Base-by-base conservation (phyloP, 2,113 vertebrate species). In the Anser cygnoides region DNA sequence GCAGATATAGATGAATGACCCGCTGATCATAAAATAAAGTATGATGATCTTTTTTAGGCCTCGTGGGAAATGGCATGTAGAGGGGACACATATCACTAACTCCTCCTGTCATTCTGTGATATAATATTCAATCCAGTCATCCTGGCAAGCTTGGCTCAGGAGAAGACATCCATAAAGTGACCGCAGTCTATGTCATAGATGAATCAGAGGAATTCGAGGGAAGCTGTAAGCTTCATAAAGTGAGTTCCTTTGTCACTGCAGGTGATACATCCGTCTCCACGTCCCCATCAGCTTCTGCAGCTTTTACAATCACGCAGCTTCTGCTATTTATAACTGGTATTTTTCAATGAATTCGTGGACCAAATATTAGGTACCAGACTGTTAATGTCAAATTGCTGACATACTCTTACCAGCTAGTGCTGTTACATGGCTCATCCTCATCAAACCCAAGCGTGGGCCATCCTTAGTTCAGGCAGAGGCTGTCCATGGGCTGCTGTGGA, bases 1-100 rank as follows among this genome's bases (percentile, higher is more conserved):
- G 97, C 97, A 98, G 97, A 98, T 97, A 96, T 85, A 97, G 97
- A 98, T 91, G 94, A 97, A 95, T 98, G 97, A 98, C 97, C 97
- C 4, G 2, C 74, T 85, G 97, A 95, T 97, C 97, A 67, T 97
- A 98, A 98, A 98, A 98, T 97, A 97, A 97, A 97, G 94, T 71
- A 96, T 96, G 96, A 98, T 96, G 95, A 90, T 94, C 94, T 95
- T 75, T 83, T 84, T 82, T 85, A 71, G 94, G 77, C 94, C 96
- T 92, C 25, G 10, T 61, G 97, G 97, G 96, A 98, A 96, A 71
- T 41, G 92, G 92, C 92, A 92, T 31, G 89, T n/a, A 39, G 79
- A 88, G 62, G 83, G 62, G 92, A 92, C 73, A 33, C 6, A 10
- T 67, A 86, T 83, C 90, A 43, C 86, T 39, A 55, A 65, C 85